A percentile compares a stretch with the other conserved stretches of the same genome.
phyloP scores from a whole-genome alignment of 1,140 invertebrate species.

The Drosophila eugracilis region DNA sequence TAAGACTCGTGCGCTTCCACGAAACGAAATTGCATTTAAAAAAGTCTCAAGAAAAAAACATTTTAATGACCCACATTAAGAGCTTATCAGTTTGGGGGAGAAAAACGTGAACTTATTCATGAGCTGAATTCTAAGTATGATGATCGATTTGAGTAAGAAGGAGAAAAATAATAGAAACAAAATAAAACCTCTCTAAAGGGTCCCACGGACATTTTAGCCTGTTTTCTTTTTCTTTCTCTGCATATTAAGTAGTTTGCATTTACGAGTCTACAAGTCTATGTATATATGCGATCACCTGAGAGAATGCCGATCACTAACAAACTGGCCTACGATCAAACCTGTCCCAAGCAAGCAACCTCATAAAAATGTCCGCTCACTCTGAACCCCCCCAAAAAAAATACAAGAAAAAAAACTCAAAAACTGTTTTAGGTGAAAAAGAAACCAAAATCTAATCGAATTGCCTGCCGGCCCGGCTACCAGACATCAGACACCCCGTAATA shows the following conservation, averaged over 20 bases:
- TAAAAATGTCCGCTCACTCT: constrained; percentile 69
- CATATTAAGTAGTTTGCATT: constrained; percentile 63
- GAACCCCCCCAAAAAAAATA: not conserved
- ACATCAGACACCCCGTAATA: constrained; percentile 23
- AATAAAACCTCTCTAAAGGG: constrained; percentile 11
- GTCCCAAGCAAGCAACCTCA: constrained; percentile 58
- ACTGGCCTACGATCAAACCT: constrained; percentile 57
- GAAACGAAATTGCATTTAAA: constrained; percentile 60
- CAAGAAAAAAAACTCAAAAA: constrained; percentile 7
- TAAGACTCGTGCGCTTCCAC: constrained; percentile 8
- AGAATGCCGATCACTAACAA: constrained; percentile 19
- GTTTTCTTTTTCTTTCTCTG: constrained; percentile 49
- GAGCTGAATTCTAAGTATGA: constrained; percentile 47
- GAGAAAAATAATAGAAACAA: constrained; percentile 7
- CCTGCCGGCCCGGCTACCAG: constrained; percentile 37
- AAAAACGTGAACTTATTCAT: constrained; percentile 65
- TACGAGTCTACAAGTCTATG: no score
- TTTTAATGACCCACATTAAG: constrained; percentile 72
- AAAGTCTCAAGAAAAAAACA: constrained; percentile 35
- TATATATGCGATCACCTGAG: constrained; percentile 37
- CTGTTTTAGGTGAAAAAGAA: constrained; percentile 42
- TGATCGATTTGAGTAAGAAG: constrained; percentile 30
- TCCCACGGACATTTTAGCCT: constrained; percentile 20
- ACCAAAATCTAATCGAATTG: constrained; percentile 68
- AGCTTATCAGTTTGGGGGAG: constrained; percentile 55